These are phyloP conservation scores for Microchirus variegatus DNA, from an alignment of 2,797 vertebrate species.

Conservation along the genomic window DNA sequence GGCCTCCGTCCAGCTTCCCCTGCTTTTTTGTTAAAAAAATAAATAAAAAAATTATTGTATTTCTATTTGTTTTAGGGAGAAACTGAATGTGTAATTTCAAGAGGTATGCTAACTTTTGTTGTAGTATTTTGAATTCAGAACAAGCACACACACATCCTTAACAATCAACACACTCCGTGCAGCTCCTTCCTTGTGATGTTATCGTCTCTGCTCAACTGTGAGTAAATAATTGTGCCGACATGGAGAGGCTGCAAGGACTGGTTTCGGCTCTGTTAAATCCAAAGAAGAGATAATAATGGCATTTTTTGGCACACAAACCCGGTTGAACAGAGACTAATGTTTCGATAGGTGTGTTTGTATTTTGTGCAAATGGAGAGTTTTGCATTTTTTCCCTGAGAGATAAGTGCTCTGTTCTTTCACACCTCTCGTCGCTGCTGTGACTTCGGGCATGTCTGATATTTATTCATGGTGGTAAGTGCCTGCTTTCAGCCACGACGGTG, in stretches of 20 bases:
- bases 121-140: no score
- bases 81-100: no score
- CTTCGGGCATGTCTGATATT: slow-evolving; percentile 42
- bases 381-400: slow-evolving; percentile 20
- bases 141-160: no score
- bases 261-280: neutral
- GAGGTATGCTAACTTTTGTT: no score
- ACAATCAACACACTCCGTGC: no score
- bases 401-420: slow-evolving; percentile 37
- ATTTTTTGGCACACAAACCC: neutral
- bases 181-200: slow-evolving; percentile 20
- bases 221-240: slow-evolving; percentile 1
- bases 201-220: slow-evolving; percentile 15
- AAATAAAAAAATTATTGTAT: no score
- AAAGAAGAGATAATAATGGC: neutral
- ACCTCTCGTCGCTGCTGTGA: slow-evolving; percentile 37
- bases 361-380: neutral
- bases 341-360: slow-evolving; percentile 15
- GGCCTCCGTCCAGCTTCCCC: no score
- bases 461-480: slow-evolving; percentile 45
- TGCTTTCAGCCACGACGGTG: slow-evolving; percentile 27
- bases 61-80: no score
- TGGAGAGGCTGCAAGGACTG: neutral
- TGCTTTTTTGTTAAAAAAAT: no score
- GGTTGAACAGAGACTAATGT: slow-evolving; percentile 1